Evolutionary conservation across 2,113 vertebrate species (phyloP).

Genomic region (Rissa tridactyla): DNA sequence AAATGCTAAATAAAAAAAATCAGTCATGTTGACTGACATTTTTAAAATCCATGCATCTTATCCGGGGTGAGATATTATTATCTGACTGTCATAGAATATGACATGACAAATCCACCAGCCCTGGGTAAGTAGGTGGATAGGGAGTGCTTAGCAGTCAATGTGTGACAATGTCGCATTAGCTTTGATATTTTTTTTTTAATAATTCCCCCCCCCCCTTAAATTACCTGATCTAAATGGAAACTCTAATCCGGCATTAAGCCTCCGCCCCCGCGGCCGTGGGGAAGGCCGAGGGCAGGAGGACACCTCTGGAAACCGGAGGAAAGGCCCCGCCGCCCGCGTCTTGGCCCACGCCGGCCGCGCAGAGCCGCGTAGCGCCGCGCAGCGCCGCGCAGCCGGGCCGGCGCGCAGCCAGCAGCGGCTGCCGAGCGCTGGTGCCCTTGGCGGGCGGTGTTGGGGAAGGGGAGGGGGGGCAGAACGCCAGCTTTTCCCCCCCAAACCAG

Average conservation of each 20-base stretch:
- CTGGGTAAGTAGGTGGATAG: constrained; percentile 78
- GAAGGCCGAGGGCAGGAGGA: neutral
- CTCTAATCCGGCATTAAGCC: neutral
- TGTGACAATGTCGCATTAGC: constrained; percentile 74
- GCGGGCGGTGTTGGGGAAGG: constrained; percentile 24
- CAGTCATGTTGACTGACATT: constrained; percentile 94
- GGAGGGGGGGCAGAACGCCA: constrained; percentile 33
- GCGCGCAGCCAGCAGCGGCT: neutral
- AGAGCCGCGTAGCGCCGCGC: neutral
- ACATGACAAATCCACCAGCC: constrained; percentile 85
- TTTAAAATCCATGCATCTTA: constrained; percentile 92
- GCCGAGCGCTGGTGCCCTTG: neutral
- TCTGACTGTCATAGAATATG: constrained; percentile 91
- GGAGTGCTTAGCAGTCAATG: constrained; percentile 80
- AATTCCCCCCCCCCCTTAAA: neutral
- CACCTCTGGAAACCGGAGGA: neutral
- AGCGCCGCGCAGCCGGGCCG: neutral
- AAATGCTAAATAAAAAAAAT: constrained; percentile 90
- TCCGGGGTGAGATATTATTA: constrained; percentile 89
- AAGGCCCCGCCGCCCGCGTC: neutral
- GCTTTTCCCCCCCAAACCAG: constrained; percentile 74
- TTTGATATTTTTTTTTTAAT: constrained; percentile 64
- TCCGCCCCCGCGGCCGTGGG: neutral
- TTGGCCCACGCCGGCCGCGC: neutral
- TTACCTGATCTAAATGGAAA: constrained; percentile 46